Evolutionary conservation across 2,888 invertebrate genomes (phyloP).

Genomic region (Catocala nupta): DNA sequence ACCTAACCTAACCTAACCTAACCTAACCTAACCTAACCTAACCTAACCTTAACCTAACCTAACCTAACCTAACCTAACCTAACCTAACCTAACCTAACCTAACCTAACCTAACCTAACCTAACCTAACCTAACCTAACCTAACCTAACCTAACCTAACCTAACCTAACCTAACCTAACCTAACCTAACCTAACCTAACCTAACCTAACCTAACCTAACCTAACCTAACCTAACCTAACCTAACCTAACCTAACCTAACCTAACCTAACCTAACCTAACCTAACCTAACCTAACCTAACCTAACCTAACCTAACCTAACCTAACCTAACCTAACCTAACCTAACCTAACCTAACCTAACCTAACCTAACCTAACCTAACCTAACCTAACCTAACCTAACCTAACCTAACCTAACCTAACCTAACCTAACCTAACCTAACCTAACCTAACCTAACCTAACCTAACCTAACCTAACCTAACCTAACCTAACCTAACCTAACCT

Average conservation of each 20-base stretch:
- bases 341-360: slow-evolving; percentile 35
- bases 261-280: slow-evolving; percentile 42
- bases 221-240: slow-evolving; percentile 31
- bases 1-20: slow-evolving; percentile 49
- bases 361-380: slow-evolving; percentile 30
- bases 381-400: slow-evolving; percentile 38
- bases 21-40: slow-evolving; percentile 51
- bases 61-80: slow-evolving; percentile 55
- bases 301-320: slow-evolving; percentile 48
- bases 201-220: slow-evolving; percentile 39
- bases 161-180: slow-evolving; percentile 47
- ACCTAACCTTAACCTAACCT: slow-evolving; percentile 53
- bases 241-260: slow-evolving; percentile 24
- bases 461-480: slow-evolving; percentile 40
- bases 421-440: slow-evolving; percentile 37
- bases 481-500: slow-evolving; percentile 38
- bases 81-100: slow-evolving; percentile 54
- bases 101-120: slow-evolving; percentile 47
- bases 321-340: slow-evolving; percentile 39
- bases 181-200: slow-evolving; percentile 46
- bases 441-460: slow-evolving; percentile 39
- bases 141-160: slow-evolving; percentile 52
- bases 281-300: slow-evolving; percentile 34
- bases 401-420: slow-evolving; percentile 27
- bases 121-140: slow-evolving; percentile 50